Evolutionary conservation across 2,888 invertebrate species (phyloP).

Genomic region (Chymomyza procnemis): DNA sequence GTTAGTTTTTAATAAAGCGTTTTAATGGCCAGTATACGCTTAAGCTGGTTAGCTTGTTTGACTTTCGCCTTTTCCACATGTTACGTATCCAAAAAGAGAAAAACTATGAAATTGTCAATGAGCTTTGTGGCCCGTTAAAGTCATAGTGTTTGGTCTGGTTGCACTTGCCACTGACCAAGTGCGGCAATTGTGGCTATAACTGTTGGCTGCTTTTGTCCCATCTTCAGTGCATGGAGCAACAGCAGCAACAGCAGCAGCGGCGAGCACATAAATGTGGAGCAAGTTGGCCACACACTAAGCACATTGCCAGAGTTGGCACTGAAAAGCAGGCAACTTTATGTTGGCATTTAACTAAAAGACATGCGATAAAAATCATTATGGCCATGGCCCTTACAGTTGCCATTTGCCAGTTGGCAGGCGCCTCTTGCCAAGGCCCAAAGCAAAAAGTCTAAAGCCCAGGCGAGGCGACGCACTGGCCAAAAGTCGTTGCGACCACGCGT

Average conservation of each 20-base stretch:
- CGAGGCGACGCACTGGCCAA: background rate
- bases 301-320: constrained; percentile 15
- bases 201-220: constrained; percentile 29
- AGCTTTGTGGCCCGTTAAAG: constrained; percentile 24
- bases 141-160: constrained; percentile 6
- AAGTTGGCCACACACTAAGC: constrained; percentile 55
- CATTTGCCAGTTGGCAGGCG: constrained; percentile 21
- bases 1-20: constrained; percentile 54
- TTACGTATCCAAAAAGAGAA: constrained; percentile 47
- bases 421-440: background rate
- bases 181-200: constrained; percentile 38
- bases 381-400: constrained; percentile 28
- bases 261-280: constrained; percentile 37
- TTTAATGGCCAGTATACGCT: constrained; percentile 52
- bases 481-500: constrained; percentile 33
- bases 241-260: constrained; percentile 16
- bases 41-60: constrained; percentile 21
- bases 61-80: constrained; percentile 51
- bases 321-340: constrained; percentile 29
- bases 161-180: constrained; percentile 22
- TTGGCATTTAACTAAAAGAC: constrained; percentile 61
- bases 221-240: constrained; percentile 16
- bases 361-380: constrained; percentile 56
- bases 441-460: background rate
- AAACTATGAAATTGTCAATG: constrained; percentile 61